Evolutionary conservation across 2,888 invertebrate genomes (phyloP).

Genomic region (Liodrosophila aerea): DNA sequence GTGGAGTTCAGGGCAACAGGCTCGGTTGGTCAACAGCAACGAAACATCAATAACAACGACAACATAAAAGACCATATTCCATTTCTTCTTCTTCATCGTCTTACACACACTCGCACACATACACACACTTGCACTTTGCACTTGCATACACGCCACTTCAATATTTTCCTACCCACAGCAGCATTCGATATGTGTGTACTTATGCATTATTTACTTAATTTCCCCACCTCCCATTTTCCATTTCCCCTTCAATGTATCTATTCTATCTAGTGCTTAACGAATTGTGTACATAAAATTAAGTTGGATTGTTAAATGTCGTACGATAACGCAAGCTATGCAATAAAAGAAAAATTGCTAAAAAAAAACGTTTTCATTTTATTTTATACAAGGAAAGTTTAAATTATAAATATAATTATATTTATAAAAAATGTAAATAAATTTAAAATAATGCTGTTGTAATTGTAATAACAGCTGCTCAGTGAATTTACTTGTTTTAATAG

Average conservation of each 20-base stretch:
- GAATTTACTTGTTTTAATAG: too few relatives aligned
- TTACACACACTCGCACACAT: slow-evolving; percentile 5
- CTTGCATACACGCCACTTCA: background rate
- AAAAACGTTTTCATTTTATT: too few relatives aligned
- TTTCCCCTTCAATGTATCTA: slow-evolving; percentile 21
- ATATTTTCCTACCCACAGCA: slow-evolving; percentile 14
- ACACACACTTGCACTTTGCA: slow-evolving; percentile 3
- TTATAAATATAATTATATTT: too few relatives aligned
- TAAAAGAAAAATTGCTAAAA: slow-evolving; percentile 70
- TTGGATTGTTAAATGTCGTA: slow-evolving; percentile 68
- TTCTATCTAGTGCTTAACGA: slow-evolving; percentile 57
- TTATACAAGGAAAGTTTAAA: too few relatives aligned
- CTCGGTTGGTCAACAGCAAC: slow-evolving; percentile 21
- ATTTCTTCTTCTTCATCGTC: background rate
- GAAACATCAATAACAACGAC: slow-evolving; percentile 16
- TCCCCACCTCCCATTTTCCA: slow-evolving; percentile 1
- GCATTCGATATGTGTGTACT: slow-evolving; percentile 38
- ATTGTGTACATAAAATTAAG: slow-evolving; percentile 62
- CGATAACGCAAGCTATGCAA: slow-evolving; percentile 68
- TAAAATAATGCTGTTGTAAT: too few relatives aligned
- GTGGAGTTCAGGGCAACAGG: slow-evolving; percentile 41
- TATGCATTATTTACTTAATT: slow-evolving; percentile 36
- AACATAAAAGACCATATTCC: slow-evolving; percentile 10
- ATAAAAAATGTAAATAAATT: too few relatives aligned
- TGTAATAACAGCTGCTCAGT: too few relatives aligned